phyloP scores from a whole-genome alignment of 1,140 invertebrate species.

The Octopus bimaculoides region DNA sequence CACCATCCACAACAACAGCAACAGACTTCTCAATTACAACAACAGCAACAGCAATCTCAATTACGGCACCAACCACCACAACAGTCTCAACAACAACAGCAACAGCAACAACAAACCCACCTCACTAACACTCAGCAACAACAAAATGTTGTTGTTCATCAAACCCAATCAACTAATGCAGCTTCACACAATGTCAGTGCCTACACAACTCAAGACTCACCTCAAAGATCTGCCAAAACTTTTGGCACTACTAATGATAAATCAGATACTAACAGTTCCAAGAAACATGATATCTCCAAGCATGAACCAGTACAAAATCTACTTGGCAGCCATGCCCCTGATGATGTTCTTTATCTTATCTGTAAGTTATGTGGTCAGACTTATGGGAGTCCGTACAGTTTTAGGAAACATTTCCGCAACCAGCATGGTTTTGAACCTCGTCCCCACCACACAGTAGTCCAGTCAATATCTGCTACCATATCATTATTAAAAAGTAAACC shows the following conservation, averaged over 20 bases:
- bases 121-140: not conserved
- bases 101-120: not conserved
- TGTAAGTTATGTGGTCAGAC: constrained; percentile 49
- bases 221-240: not conserved
- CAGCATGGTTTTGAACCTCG: constrained; percentile 52
- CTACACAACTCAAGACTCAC: not conserved
- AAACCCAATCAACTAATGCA: constrained; percentile 2
- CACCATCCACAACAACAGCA: too few relatives aligned
- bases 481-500: constrained; percentile 13
- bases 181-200: constrained; percentile 6
- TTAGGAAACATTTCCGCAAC: constrained; percentile 51
- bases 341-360: constrained; percentile 50
- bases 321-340: constrained; percentile 43
- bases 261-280: constrained; percentile 14
- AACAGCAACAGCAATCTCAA: not conserved
- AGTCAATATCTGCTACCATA: constrained; percentile 51
- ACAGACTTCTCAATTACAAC: not conserved
- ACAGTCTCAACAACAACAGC: not conserved
- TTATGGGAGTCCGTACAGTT: constrained; percentile 52
- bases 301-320: constrained; percentile 53
- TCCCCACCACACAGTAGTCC: constrained; percentile 47
- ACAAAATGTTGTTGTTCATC: not conserved
- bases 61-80: not conserved
- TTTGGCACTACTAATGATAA: not conserved
- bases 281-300: constrained; percentile 34